These are phyloP conservation scores for Hyperoodon ampullatus DNA, from an alignment of 2,113 vertebrate species.

Conservation along the genomic window DNA sequence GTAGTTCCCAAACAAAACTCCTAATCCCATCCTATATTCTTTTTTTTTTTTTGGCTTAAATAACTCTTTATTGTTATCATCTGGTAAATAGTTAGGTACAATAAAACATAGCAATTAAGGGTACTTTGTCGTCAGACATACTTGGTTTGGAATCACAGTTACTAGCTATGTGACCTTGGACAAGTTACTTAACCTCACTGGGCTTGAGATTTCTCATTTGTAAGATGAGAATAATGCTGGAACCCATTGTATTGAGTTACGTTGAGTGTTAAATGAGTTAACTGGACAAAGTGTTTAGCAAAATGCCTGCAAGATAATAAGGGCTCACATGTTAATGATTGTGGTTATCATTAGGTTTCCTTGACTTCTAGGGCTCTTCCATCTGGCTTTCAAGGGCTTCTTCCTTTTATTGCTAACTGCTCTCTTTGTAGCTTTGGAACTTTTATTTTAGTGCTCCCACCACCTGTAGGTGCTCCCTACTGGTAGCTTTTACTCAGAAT, in stretches of 20 bases:
- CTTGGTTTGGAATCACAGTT: conserved; percentile 7
- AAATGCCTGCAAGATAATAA: neutral
- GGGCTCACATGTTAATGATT: neutral
- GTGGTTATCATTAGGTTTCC: neutral
- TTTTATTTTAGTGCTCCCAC: neutral
- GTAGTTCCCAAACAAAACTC: neutral
- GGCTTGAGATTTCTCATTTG: neutral
- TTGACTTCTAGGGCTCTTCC: neutral
- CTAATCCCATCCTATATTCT: neutral
- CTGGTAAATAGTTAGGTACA: conserved; percentile 13
- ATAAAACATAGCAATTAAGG: neutral
- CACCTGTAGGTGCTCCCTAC: neutral
- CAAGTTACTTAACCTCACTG: neutral
- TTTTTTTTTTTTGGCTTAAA: neutral
- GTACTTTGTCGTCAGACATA: neutral
- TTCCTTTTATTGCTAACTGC: neutral
- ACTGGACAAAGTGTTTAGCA: neutral
- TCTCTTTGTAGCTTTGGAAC: neutral
- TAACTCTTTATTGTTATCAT: conserved; percentile 28
- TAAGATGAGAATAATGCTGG: neutral
- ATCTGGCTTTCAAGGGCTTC: neutral
- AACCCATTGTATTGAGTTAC: neutral
- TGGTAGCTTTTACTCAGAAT: neutral
- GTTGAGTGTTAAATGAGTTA: conserved; percentile 2
- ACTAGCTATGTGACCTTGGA: neutral